Percentiles rank a stretch among this genome's conserved stretches.
Evolutionary conservation across 53 echinoderm and acorn worm species (phyloP).

Genomic region (Antedon mediterranea): DNA sequence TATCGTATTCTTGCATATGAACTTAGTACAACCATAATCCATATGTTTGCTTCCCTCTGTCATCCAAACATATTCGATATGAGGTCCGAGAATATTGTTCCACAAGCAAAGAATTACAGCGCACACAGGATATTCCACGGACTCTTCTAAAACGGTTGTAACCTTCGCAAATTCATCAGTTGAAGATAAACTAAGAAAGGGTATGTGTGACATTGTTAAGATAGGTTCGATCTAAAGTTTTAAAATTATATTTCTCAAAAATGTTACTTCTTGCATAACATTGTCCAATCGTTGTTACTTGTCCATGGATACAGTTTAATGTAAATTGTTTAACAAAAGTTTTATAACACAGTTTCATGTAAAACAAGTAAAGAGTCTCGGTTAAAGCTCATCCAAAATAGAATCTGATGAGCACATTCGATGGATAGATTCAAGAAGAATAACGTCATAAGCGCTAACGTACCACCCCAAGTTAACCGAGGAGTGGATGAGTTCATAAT

Average conservation of each 20-base stretch:
- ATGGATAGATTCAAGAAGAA: conserved; percentile 79
- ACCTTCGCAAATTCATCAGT: not conserved
- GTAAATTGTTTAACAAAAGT: too few species aligned
- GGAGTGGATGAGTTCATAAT: conserved; percentile 66
- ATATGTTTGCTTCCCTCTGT: conserved; percentile 47
- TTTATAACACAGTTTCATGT: conserved; percentile 6
- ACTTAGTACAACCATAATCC: conserved; percentile 39
- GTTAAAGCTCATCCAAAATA: conserved; percentile 77
- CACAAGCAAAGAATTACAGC: conserved; percentile 75
- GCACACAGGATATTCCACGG: conserved; percentile 49
- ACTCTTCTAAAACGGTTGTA: conserved; percentile 11
- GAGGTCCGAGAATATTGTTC: conserved; percentile 95
- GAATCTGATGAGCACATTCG: conserved; percentile 93
- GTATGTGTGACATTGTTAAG: not conserved
- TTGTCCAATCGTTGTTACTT: not conserved
- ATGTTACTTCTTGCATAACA: conserved; percentile 4
- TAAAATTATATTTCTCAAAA: too few species aligned
- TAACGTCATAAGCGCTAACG: conserved; percentile 58
- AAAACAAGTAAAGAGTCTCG: conserved; percentile 35
- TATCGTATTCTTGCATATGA: conserved; percentile 62
- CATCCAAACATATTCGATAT: conserved; percentile 64
- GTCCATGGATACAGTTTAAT: too few species aligned
- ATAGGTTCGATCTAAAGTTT: too few species aligned
- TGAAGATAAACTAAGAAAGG: not conserved
- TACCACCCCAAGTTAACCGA: conserved; percentile 69